Evolutionary conservation across 1,140 invertebrate species (phyloP), one percentile per base, ranked within the genome.

Genomic region (Dendroctonus valens): DNA sequence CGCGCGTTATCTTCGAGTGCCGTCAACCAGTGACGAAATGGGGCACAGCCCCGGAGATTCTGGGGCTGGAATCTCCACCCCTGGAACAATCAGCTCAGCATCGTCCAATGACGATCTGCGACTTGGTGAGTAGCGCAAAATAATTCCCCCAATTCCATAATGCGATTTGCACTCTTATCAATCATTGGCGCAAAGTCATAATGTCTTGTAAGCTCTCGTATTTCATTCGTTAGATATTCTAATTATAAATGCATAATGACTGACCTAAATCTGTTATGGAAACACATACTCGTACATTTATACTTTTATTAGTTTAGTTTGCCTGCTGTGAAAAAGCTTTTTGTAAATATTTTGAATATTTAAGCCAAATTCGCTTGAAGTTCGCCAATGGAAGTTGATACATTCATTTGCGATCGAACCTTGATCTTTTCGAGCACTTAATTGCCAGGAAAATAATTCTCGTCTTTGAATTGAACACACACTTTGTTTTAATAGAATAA

Each of bases 1-100:
- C 49, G 75, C 78, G 26, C 77, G 79, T 67, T 83, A 81, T 68
- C 75, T 85, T 0, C 77, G 79, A 63, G 81, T 83, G 44, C 83
- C 84, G 5, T 80, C 81, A 0, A 74, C 70, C 69, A 12, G 69
- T 48, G 70, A 73, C 59, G 73, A 74, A 26, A 58, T 64, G 40
- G 78, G 76, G 12, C 76, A 78, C 49, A 84, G 83, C 63, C 82
- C 83, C 0, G 81, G 78, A 6, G 83, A 83, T 69, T 84, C 83
- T 61, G 41, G 79, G 72, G 80, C 79, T 11, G 78, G 76, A 55
- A 72, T 76, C 8, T 75, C 79, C 5, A 80, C 80, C n/a, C 77
- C 77, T 55, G 78, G 76, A 41, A 79, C 78, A 0, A 72, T 80
- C 0, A 81, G 83, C 5, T 80, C 83, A 0, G 81, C 81, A 0